Evolutionary conservation across 1,140 invertebrate species (phyloP).

Genomic region (Trachelipus rathkii): DNA sequence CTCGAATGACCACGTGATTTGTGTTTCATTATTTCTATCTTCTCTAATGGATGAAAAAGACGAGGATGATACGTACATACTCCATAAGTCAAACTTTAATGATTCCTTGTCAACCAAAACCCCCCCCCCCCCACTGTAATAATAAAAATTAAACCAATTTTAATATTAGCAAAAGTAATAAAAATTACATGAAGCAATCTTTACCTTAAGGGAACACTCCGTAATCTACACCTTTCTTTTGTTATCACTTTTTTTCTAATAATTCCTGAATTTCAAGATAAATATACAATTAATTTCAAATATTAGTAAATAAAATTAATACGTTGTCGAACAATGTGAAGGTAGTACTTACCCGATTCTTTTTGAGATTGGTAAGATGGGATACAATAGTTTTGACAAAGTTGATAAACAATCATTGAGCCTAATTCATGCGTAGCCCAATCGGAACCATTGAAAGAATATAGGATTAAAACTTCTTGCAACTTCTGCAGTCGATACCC

Average conservation of each 20-base stretch:
- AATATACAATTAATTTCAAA: too few species aligned
- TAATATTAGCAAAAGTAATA: too few species aligned
- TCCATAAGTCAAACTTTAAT: not conserved
- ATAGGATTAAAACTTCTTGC: not conserved
- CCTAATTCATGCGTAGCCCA: not conserved
- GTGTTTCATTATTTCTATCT: not conserved
- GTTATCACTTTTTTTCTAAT: too few species aligned
- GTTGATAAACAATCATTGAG: conserved; percentile 1
- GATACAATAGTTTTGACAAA: not conserved
- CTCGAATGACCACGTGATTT: not conserved
- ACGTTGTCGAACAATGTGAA: too few species aligned
- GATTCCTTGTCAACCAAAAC: not conserved
- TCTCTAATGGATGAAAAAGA: not conserved
- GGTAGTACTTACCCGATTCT: not conserved
- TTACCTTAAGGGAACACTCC: too few species aligned
- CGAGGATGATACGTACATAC: not conserved
- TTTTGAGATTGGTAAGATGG: not conserved
- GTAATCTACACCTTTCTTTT: too few species aligned
- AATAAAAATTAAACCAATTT: not conserved
- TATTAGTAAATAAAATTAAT: too few species aligned
- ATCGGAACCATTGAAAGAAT: not conserved
- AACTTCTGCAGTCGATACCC: not conserved
- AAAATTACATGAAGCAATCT: too few species aligned
- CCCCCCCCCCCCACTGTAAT: too few species aligned
- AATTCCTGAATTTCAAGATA: too few species aligned